These are phyloP conservation scores for Halictus rubicundus DNA, from an alignment of 1,140 invertebrate genomes.

Conservation along the genomic window DNA sequence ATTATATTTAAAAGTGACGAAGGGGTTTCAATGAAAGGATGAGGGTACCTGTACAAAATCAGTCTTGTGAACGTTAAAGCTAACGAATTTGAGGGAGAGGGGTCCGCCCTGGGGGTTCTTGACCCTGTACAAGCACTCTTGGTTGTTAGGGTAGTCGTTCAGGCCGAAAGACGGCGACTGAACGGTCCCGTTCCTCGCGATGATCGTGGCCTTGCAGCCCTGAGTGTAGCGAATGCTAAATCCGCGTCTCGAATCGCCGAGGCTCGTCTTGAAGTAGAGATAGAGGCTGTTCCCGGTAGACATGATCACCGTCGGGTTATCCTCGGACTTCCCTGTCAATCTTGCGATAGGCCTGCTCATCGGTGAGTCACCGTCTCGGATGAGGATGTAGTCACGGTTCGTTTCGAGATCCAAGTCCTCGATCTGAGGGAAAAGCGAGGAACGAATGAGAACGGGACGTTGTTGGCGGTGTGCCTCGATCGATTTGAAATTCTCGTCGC, in stretches of 20 bases:
- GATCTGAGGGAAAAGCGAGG: slow-evolving; percentile 80
- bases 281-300: slow-evolving; percentile 95
- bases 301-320: slow-evolving; percentile 92
- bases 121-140: slow-evolving; percentile 94
- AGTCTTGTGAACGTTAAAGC: slow-evolving; percentile 92
- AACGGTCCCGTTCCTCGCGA: slow-evolving; percentile 90
- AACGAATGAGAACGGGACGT: not conserved
- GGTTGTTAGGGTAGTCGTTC: slow-evolving; percentile 93
- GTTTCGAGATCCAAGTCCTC: slow-evolving; percentile 94
- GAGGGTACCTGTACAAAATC: slow-evolving; percentile 89
- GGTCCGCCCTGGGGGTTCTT: slow-evolving; percentile 90
- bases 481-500: not conserved
- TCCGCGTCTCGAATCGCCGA: slow-evolving; percentile 93
- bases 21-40: too few species aligned
- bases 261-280: slow-evolving; percentile 94
- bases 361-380: slow-evolving; percentile 93
- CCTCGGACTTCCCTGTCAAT: slow-evolving; percentile 88
- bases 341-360: slow-evolving; percentile 91
- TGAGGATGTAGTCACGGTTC: slow-evolving; percentile 92
- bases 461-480: too few species aligned
- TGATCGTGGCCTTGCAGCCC: slow-evolving; percentile 91
- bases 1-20: too few species aligned
- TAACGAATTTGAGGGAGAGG: slow-evolving; percentile 92
- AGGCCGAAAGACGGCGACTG: slow-evolving; percentile 93
- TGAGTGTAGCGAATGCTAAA: slow-evolving; percentile 95